Percentiles rank a stretch among this genome's conserved stretches.
Conservation (phyloP, 2,113 vertebrate species). For the Todiramphus saurophagus region DNA sequence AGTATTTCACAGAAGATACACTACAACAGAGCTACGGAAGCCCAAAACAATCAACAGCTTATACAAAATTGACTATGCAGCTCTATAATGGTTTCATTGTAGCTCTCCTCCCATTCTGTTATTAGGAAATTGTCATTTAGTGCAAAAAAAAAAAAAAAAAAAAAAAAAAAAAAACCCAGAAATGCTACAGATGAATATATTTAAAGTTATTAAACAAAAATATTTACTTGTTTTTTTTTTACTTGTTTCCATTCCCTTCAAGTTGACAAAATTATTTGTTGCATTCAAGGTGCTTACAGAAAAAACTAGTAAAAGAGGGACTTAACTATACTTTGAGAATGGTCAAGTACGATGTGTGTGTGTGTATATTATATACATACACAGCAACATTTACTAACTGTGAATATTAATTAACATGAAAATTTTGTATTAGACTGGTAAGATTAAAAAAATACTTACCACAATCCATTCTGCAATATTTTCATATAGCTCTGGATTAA, state of each 20-base stretch:
- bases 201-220: background rate
- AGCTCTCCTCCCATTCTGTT: background rate
- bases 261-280: background rate
- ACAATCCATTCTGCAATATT: slow-evolving; percentile 97
- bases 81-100: background rate
- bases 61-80: background rate
- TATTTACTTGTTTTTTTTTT: background rate
- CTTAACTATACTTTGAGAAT: background rate
- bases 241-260: background rate
- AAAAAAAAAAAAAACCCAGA: background rate
- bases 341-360: background rate
- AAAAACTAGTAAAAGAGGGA: background rate
- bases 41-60: background rate
- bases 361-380: background rate
- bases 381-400: background rate
- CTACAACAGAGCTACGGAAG: background rate
- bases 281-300: background rate
- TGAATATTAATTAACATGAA: background rate
- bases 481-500: slow-evolving; percentile 93
- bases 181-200: background rate
- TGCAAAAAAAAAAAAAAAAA: background rate
- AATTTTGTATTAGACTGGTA: background rate
- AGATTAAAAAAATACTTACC: slow-evolving; percentile 76
- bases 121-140: background rate
- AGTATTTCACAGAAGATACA: background rate